Evolutionary conservation across 2,113 vertebrate genomes (phyloP), one percentile per base, ranked within the genome.

Genomic region (Peromyscus leucopus): DNA sequence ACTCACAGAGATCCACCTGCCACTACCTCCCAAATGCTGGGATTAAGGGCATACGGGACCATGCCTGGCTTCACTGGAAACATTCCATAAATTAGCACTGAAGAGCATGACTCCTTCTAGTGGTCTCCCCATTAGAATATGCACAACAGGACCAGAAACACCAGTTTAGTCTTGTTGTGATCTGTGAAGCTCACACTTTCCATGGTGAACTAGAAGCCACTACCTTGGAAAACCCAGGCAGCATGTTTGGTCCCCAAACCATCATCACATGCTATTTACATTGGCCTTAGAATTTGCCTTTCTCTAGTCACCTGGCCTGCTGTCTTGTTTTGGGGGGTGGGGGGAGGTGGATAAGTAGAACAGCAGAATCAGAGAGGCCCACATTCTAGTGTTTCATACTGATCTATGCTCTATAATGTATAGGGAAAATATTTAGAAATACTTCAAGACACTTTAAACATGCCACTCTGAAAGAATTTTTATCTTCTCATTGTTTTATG

Each of bases 31-130:
- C 39, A 46, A 76, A 76, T 46, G 22, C 42, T 15, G 24, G 12
- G 8, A 42, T 75, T 42, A 42, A 46, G 46, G 42, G 39, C 22
- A 8, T 15, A 46, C 46, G 4, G 9, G 22, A 28, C 42, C 10
- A 46, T 46, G 42, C 42, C 42, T 28, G 26, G 24, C 76, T 55
- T 79, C 48, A 31, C 76, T 55, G 48, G 76, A 79, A 79, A 79
- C 76, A 16, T 8, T 79, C 8, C 26, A 7, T 99, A 99, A 0
- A 99, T 98, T 48, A 33, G 5, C 19, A 2, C 28, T 91, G 13
- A 9, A 87, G 33, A 95, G 71, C 39, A 59, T 72, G 88, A 0
- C 51, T 79, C 9, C 42, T 6, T 57, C 67, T 51, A 59, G 74
- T 46, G 57, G 71, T 93, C 71, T 80, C 17, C 42, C 36, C 46